A percentile compares a stretch with the other conserved stretches of the same genome.
These are phyloP conservation scores for Siderastrea siderea DNA, from an alignment of 92 coral and sea anemone species.

Conservation along the genomic window DNA sequence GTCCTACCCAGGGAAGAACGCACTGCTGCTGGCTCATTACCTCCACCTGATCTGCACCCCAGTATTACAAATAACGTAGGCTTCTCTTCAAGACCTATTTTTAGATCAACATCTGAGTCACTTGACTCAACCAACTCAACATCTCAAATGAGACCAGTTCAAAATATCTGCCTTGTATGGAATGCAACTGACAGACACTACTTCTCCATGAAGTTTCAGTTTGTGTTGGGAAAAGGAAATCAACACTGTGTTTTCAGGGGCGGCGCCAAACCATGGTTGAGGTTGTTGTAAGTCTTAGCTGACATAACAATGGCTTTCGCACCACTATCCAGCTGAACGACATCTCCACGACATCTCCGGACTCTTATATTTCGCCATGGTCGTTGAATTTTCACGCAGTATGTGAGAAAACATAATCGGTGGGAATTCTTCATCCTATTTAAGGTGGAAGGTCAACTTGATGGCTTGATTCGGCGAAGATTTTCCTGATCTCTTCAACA, in stretches of 20 bases:
- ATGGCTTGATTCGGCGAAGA: no score
- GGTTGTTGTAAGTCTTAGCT: constrained; percentile 6
- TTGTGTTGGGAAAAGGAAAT: constrained; percentile 21
- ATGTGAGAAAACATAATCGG: no score
- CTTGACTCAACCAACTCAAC: constrained; percentile 1
- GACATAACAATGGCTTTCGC: constrained; percentile 39
- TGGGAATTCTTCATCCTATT: no score
- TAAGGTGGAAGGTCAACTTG: no score
- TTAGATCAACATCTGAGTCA: constrained; percentile 31
- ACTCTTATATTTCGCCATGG: background rate
- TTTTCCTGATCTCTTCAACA: no score
- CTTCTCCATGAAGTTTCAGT: constrained; percentile 34
- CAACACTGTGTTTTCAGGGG: constrained; percentile 13
- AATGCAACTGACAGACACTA: constrained; percentile 40
- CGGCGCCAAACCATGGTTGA: background rate
- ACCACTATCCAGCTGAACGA: constrained; percentile 24
- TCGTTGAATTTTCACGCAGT: no score
- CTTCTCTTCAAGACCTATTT: constrained; percentile 59
- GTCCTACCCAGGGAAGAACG: constrained; percentile 67
- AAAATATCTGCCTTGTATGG: constrained; percentile 31
- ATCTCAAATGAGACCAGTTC: constrained; percentile 45
- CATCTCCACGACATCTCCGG: background rate
- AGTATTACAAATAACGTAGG: constrained; percentile 47
- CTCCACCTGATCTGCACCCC: constrained; percentile 31
- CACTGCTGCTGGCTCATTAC: constrained; percentile 49